phyloP scores from a whole-genome alignment of 2,797 vertebrate species.

The Philypnodon macrostomus region DNA sequence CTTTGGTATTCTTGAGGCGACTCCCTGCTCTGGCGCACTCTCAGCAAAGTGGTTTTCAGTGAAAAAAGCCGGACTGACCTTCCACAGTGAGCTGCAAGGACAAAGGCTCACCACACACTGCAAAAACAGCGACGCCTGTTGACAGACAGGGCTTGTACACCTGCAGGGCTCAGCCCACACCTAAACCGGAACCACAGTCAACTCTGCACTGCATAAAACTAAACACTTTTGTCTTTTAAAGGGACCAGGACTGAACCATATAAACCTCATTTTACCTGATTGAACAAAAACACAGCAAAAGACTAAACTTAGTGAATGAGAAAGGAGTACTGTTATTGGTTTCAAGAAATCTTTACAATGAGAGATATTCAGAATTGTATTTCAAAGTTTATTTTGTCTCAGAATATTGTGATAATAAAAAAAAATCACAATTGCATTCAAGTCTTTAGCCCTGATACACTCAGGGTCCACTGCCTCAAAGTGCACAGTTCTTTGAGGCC shows the following conservation, averaged over 20 bases:
- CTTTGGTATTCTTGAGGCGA: conserved; percentile 26
- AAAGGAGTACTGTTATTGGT: too few species aligned
- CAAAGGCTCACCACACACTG: conserved; percentile 37
- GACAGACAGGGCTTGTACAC: conserved; percentile 27
- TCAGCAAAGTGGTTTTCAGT: conserved; percentile 47
- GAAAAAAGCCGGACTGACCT: conserved; percentile 54
- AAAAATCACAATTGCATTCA: conserved; percentile 72
- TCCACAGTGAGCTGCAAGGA: conserved; percentile 60
- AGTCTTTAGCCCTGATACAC: conserved; percentile 62
- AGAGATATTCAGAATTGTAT: conserved; percentile 35
- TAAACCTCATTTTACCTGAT: too few species aligned
- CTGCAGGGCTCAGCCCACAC: conserved; percentile 3
- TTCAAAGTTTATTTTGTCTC: conserved; percentile 74
- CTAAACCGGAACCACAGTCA: too few species aligned
- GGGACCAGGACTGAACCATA: neutral
- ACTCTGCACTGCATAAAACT: too few species aligned
- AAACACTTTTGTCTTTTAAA: neutral
- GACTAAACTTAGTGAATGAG: neutral
- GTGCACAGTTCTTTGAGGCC: conserved; percentile 40
- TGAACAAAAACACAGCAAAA: neutral
- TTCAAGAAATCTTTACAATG: neutral
- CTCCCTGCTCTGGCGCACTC: conserved; percentile 45
- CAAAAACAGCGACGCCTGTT: conserved; percentile 69
- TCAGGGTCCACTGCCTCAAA: conserved; percentile 41
- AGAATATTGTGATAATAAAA: conserved; percentile 58